Evolutionary conservation across 2,888 invertebrate species (phyloP), one percentile per base, ranked within the genome.

Genomic region (Drosophila antonietae): DNA sequence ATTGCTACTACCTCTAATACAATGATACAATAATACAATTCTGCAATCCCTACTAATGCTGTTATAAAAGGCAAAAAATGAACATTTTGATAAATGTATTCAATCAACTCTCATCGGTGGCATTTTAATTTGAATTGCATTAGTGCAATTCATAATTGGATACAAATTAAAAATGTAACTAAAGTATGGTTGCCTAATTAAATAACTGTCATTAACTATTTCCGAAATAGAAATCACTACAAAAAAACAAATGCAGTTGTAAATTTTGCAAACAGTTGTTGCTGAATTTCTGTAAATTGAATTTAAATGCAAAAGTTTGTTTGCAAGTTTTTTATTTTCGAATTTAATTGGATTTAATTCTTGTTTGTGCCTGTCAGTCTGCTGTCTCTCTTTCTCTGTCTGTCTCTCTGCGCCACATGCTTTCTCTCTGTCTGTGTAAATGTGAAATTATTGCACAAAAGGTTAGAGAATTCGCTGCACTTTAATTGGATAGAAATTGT

Each of bases 401-500:
- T 37, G 12, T 35, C 35, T 14, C 14, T 5, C 37, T 5, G 28
- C 28, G 6, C 35, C 52, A 5, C 28, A n/a, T 10, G 7, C 8
- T 18, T 18, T 14, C 31, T 46, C 18, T 31, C 9, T n/a, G 35
- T 37, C 28, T 56, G 33, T 31, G 18, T 44, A 20, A 53, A 67
- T 70, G 66, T 49, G 41, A 46, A 62, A 57, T 31, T 39, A 35
- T 41, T 61, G 57, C 61, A 65, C 68, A 61, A 69, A 68, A 67
- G 57, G 52, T 78, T 80, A 64, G 66, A 68, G 74, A 73, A 67
- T 72, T 83, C 69, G 78, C 74, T 78, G 75, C 66, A 59, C 70
- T 83, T 86, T 86, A 86, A 86, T 86, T 86, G 87, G 84, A 79
- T 82, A 75, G 75, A 71, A 82, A 82, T 64, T 68, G 73, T 61